These are phyloP conservation scores for Arnoldichthys spilopterus DNA, from an alignment of 2,797 vertebrate genomes.

Conservation along the genomic window DNA sequence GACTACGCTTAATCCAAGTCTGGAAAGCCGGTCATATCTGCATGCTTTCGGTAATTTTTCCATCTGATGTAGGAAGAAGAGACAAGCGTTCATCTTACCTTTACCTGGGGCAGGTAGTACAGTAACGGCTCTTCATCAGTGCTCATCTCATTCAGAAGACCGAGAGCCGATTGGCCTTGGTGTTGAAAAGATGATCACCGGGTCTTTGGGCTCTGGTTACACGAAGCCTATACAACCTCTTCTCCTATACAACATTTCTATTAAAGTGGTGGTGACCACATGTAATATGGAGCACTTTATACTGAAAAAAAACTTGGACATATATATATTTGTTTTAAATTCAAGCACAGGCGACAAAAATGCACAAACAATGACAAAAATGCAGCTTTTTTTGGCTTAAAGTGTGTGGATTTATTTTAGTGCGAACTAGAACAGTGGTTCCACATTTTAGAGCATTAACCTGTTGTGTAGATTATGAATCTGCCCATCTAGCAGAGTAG, in stretches of 20 bases:
- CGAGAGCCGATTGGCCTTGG: conserved; percentile 26
- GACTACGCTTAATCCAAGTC: too few species aligned
- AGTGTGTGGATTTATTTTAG: too few species aligned
- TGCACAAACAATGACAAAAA: too few species aligned
- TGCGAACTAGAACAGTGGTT: too few species aligned
- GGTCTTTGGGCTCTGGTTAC: conserved; percentile 58
- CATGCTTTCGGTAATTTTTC: background rate
- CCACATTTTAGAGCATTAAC: too few species aligned
- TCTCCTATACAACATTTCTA: background rate
- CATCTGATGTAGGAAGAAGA: background rate
- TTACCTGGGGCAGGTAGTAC: conserved; percentile 38
- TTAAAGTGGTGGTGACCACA: background rate
- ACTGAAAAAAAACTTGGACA: too few species aligned
- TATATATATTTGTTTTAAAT: too few species aligned
- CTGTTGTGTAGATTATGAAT: too few species aligned
- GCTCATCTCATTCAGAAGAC: conserved; percentile 27
- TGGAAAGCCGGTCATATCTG: too few species aligned
- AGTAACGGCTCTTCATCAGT: conserved; percentile 21
- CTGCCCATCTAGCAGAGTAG: background rate
- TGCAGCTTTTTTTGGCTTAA: too few species aligned
- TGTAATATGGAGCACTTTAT: too few species aligned
- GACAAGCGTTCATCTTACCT: conserved; percentile 26
- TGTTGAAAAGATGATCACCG: conserved; percentile 50
- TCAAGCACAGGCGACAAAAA: too few species aligned
- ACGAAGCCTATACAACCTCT: conserved; percentile 22